Base-by-base conservation (phyloP, 1,140 invertebrate genomes). In the Linepithema humile region DNA sequence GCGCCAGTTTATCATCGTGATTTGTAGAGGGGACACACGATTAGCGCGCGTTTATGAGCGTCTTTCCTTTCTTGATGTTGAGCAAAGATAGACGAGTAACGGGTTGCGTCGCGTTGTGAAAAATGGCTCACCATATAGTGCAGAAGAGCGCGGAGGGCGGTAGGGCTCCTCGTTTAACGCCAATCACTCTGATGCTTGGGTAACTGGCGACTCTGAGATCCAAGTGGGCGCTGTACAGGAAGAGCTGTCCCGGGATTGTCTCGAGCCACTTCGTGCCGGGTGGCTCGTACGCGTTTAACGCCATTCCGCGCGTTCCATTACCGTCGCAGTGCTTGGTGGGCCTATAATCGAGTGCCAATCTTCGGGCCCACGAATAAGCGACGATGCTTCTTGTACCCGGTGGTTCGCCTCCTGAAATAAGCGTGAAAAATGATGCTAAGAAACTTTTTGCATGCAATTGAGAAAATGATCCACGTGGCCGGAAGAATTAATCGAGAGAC, bases 291-390 rank as follows among this genome's bases (percentile, higher is more conserved):
- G 89, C 85, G 85, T 90, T 89, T 83, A 85, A 77, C 72, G 89
- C 82, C 88, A 89, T 89, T 72, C 85, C 89, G 72, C 87, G 87
- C 84, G 86, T 91, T 86, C 84, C 86, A 90, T 91, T 90, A 88
- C 88, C 88, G 85, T 91, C 90, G 87, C 92, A 93, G 85, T 92
- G 89, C 83, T 88, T 91, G 72, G 93, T 90, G 83, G 90, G 91
- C 62, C 93, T 90, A 90, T 93, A 93, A 92, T 93, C 92, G 91
- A 93, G 93, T 89, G 92, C 93, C 92, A 93, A 92, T 93, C 93
- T 93, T 87, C 92, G 90, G 83, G 93, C 92, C 93, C 93, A 93
- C 70, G 93, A 93, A 87, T 93, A 93, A 72, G 92, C 93, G 85
- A 93, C 93, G 88, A 93, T 93, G 83, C 93, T 93, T 65, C 91